phyloP scores from a whole-genome alignment of 2,888 invertebrate species.

The Aleiodes leptofemur region DNA sequence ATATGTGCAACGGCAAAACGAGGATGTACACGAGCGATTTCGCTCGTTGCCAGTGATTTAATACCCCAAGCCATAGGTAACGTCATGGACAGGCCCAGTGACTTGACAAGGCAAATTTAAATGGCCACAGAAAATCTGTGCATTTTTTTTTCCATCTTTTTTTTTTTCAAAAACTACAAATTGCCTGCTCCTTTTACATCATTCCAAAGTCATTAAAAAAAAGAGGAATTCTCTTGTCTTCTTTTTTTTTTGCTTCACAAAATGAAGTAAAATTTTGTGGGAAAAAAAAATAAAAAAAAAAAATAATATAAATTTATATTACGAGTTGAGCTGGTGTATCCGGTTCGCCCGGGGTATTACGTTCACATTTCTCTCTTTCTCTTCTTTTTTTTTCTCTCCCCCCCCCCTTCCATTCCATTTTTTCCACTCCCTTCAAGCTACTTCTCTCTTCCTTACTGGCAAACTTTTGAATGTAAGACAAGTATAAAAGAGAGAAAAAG shows the following conservation, averaged over 20 bases:
- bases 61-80: conserved; percentile 54
- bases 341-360: conserved; percentile 17
- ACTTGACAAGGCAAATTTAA: conserved; percentile 39
- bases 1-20: conserved; percentile 40
- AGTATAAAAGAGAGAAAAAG: conserved; percentile 58
- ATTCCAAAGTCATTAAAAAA: conserved; percentile 51
- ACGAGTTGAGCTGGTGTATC: conserved; percentile 28
- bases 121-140: conserved; percentile 16
- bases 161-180: conserved; percentile 21
- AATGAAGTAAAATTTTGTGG: background rate
- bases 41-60: conserved; percentile 58
- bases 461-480: conserved; percentile 60
- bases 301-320: conserved; percentile 27
- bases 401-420: background rate
- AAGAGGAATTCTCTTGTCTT: conserved; percentile 19
- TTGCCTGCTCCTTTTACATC: conserved; percentile 20
- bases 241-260: conserved; percentile 37
- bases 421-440: background rate
- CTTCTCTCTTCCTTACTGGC: background rate
- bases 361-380: background rate
- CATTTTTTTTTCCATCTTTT: background rate
- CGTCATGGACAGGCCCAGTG: conserved; percentile 54
- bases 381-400: too few relatives aligned
- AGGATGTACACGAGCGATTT: conserved; percentile 45
- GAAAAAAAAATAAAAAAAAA: conserved; percentile 13